Evolutionary conservation across 2,888 invertebrate genomes (phyloP).

Genomic region (Rhingia campestris): DNA sequence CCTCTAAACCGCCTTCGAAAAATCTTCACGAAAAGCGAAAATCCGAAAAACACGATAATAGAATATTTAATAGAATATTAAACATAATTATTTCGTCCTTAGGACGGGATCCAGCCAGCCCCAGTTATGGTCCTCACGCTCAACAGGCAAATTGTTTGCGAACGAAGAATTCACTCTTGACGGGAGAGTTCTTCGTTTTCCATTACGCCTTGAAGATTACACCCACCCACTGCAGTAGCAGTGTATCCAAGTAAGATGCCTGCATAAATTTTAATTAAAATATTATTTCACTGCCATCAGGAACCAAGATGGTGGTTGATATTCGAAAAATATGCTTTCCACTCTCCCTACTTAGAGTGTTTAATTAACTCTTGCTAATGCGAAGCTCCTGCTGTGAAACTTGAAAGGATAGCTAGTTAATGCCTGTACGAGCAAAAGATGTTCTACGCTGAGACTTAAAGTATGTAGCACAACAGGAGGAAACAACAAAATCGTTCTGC

Average conservation of each 20-base stretch:
- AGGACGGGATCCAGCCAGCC: not conserved
- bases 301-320: slow-evolving; percentile 21
- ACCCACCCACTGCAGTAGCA: not conserved
- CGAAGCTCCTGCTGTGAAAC: slow-evolving; percentile 5
- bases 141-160: slow-evolving; percentile 1
- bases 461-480: not conserved
- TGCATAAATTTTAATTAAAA: slow-evolving; percentile 55
- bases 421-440: not conserved
- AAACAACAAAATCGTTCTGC: slow-evolving; percentile 1
- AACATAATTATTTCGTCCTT: slow-evolving; percentile 39
- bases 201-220: not conserved
- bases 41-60: slow-evolving; percentile 38
- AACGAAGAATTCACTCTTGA: not conserved
- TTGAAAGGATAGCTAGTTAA: slow-evolving; percentile 16
- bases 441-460: not conserved
- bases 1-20: not conserved
- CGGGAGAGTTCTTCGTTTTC: not conserved
- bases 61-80: slow-evolving; percentile 43
- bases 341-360: slow-evolving; percentile 37
- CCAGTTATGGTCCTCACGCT: not conserved
- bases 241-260: slow-evolving; percentile 9
- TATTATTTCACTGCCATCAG: slow-evolving; percentile 32
- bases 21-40: slow-evolving; percentile 13
- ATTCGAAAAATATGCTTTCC: slow-evolving; percentile 5
- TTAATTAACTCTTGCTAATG: slow-evolving; percentile 33